Percentiles rank a stretch among this genome's conserved stretches.
Evolutionary conservation across 2,888 invertebrate genomes (phyloP).

Genomic region (Diploptera punctata): DNA sequence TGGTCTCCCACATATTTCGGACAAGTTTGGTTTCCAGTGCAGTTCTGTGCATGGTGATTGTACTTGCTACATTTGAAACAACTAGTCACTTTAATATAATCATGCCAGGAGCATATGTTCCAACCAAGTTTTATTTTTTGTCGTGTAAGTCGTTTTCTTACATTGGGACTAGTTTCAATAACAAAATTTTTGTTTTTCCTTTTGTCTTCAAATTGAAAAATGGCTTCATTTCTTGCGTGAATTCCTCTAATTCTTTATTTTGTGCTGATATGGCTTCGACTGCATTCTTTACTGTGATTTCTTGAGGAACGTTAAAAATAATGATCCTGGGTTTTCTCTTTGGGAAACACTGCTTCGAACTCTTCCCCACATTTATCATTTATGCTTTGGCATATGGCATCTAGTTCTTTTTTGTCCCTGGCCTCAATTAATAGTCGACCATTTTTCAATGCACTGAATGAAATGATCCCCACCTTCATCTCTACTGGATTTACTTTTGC

Average conservation of each 20-base stretch:
- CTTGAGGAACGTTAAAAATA: not conserved
- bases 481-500: too few relatives aligned
- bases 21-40: not conserved
- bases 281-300: slow-evolving; percentile 2
- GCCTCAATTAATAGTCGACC: not conserved
- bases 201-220: not conserved
- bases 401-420: not conserved
- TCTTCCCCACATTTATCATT: slow-evolving; percentile 1
- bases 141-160: not conserved
- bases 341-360: not conserved
- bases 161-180: not conserved
- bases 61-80: not conserved
- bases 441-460: not conserved
- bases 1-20: not conserved
- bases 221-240: not conserved
- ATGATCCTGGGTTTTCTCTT: not conserved
- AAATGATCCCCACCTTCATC: too few relatives aligned
- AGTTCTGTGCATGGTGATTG: not conserved
- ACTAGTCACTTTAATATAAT: not conserved
- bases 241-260: not conserved
- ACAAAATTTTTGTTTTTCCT: not conserved
- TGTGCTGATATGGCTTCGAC: not conserved
- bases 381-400: not conserved
- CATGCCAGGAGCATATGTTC: not conserved
- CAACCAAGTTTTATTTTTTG: not conserved